A percentile compares a stretch with the other conserved stretches of the same genome.
These are phyloP conservation scores for Drosophila fungiperda DNA, from an alignment of 2,888 invertebrate species.

Conservation along the genomic window DNA sequence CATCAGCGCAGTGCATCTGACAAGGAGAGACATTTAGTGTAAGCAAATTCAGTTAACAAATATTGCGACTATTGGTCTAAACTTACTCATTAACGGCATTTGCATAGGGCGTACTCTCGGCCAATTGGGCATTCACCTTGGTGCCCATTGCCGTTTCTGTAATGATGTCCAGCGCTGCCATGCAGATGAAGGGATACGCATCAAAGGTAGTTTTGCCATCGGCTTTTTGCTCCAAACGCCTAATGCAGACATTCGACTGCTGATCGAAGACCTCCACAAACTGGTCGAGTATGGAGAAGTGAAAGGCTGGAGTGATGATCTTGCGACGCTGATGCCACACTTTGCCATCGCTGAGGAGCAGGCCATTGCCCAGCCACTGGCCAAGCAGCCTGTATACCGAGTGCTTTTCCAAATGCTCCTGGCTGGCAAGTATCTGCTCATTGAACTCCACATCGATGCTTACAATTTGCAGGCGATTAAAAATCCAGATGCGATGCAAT, in stretches of 20 bases:
- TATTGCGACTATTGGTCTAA: not conserved
- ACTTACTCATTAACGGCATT: slow-evolving; percentile 88
- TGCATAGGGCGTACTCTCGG: slow-evolving; percentile 89
- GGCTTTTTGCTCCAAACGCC: slow-evolving; percentile 86
- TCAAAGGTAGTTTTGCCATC: slow-evolving; percentile 85
- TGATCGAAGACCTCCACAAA: slow-evolving; percentile 90
- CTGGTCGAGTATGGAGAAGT: slow-evolving; percentile 91
- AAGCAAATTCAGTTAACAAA: not conserved
- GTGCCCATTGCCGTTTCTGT: slow-evolving; percentile 83
- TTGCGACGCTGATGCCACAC: slow-evolving; percentile 90
- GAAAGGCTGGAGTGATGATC: slow-evolving; percentile 91
- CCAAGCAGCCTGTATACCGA: slow-evolving; percentile 72
- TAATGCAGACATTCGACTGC: slow-evolving; percentile 87
- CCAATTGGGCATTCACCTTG: slow-evolving; percentile 86
- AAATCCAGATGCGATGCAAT: slow-evolving; percentile 83
- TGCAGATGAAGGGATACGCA: slow-evolving; percentile 87
- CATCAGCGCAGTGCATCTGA: slow-evolving; percentile 71
- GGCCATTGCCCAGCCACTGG: slow-evolving; percentile 81
- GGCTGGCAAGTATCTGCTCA: slow-evolving; percentile 84
- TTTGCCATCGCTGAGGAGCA: slow-evolving; percentile 80
- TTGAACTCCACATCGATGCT: slow-evolving; percentile 85
- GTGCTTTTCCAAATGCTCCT: slow-evolving; percentile 78
- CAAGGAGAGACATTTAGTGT: not conserved
- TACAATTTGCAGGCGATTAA: slow-evolving; percentile 85
- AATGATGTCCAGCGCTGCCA: slow-evolving; percentile 87